A percentile compares a stretch with the other conserved stretches of the same genome.
These are phyloP conservation scores for Cottus gobio DNA, from an alignment of 2,113 vertebrate species.

Conservation along the genomic window DNA sequence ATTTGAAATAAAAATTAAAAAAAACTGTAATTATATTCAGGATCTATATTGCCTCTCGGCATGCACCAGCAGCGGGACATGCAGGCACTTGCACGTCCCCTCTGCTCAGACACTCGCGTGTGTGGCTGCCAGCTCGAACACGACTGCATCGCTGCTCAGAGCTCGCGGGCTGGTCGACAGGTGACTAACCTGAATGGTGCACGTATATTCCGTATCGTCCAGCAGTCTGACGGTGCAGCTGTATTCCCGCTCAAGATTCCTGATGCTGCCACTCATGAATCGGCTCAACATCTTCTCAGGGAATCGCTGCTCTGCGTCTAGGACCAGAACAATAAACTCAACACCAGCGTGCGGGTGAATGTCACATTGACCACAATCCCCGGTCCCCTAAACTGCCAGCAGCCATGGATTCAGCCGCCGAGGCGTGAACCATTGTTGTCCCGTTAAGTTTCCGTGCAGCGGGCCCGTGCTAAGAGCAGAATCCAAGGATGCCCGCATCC, in stretches of 20 bases:
- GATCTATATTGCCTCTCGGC: not conserved
- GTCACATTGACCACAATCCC: constrained; percentile 79
- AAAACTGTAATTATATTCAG: not conserved
- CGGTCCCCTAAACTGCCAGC: constrained; percentile 59
- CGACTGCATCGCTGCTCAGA: constrained; percentile 34
- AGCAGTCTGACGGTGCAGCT: constrained; percentile 96
- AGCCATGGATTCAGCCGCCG: constrained; percentile 59
- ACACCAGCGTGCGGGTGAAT: constrained; percentile 69
- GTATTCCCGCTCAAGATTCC: constrained; percentile 95
- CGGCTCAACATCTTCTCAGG: constrained; percentile 96
- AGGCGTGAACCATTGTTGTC: constrained; percentile 73
- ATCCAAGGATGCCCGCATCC: constrained; percentile 75
- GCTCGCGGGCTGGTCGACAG: constrained; percentile 52
- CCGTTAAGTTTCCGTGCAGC: constrained; percentile 52
- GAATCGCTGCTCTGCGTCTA: constrained; percentile 74
- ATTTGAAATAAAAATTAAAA: constrained; percentile 1
- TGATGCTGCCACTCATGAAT: constrained; percentile 96
- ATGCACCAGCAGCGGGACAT: constrained; percentile 46
- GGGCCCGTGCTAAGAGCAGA: constrained; percentile 52
- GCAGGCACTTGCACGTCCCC: constrained; percentile 36
- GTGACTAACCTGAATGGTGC: constrained; percentile 93
- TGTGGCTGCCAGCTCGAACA: constrained; percentile 50
- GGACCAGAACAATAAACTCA: constrained; percentile 83
- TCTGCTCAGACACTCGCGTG: constrained; percentile 38
- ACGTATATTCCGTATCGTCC: constrained; percentile 97